Conservation (phyloP, 2,888 invertebrate genomes). For the Hypsopygia costalis region DNA sequence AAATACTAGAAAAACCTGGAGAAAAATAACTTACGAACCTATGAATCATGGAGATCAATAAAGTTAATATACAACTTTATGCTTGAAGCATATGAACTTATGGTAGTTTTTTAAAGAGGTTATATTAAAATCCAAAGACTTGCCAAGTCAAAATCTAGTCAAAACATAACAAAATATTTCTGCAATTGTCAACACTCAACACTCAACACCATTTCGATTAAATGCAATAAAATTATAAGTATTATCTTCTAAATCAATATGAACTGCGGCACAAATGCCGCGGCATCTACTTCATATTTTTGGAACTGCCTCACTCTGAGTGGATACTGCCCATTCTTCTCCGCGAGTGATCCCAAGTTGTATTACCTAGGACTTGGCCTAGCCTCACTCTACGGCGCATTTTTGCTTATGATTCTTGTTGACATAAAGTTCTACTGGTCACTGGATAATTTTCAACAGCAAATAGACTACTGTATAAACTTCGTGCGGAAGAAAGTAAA, state of each 20-base stretch:
- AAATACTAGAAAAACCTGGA: too few relatives aligned
- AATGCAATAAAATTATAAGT: too few relatives aligned
- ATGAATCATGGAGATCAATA: too few relatives aligned
- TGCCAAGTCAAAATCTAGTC: too few relatives aligned
- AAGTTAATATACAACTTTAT: too few relatives aligned
- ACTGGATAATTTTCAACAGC: slow-evolving; percentile 43
- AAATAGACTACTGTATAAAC: slow-evolving; percentile 48
- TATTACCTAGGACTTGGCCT: slow-evolving; percentile 50
- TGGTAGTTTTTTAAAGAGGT: too few relatives aligned
- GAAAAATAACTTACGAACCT: too few relatives aligned
- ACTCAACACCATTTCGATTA: too few relatives aligned
- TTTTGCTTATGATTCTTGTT: slow-evolving; percentile 42
- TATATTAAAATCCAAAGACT: too few relatives aligned
- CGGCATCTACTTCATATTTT: slow-evolving; percentile 43
- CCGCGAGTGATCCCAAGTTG: slow-evolving; percentile 43
- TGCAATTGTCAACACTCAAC: too few relatives aligned
- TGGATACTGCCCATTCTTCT: slow-evolving; percentile 53
- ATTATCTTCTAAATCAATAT: slow-evolving; percentile 18
- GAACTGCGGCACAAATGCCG: slow-evolving; percentile 24
- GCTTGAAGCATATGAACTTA: too few relatives aligned
- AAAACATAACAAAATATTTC: too few relatives aligned
- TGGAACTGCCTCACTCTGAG: slow-evolving; percentile 56
- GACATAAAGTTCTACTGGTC: slow-evolving; percentile 61
- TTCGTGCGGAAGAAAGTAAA: slow-evolving; percentile 48
- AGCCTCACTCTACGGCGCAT: slow-evolving; percentile 39